phyloP scores from a whole-genome alignment of 2,113 vertebrate genomes.

The Zosterops hypoxanthus region DNA sequence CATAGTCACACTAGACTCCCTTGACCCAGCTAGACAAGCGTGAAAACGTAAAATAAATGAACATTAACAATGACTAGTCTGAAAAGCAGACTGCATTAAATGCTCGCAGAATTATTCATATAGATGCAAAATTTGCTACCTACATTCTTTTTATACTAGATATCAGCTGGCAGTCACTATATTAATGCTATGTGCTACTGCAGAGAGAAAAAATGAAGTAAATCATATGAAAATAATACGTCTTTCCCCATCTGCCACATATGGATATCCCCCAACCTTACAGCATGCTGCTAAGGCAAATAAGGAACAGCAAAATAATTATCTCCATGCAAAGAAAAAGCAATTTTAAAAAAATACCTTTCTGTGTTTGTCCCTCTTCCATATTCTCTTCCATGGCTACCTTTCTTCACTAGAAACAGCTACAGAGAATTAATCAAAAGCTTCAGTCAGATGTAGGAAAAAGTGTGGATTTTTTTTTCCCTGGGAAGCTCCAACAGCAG shows the following conservation, averaged over 20 bases:
- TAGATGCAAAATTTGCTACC: neutral
- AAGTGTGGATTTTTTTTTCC: conserved; percentile 72
- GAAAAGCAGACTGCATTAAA: conserved; percentile 27
- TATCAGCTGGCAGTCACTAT: neutral
- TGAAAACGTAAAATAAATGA: conserved; percentile 79
- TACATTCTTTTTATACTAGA: neutral
- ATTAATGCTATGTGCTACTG: neutral
- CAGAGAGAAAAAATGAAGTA: neutral
- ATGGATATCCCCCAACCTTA: conserved; percentile 25
- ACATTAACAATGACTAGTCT: conserved; percentile 81
- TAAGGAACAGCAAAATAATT: conserved; percentile 55
- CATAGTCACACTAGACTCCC: conserved; percentile 46
- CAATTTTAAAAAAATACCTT: conserved; percentile 84
- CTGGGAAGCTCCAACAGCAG: conserved; percentile 76
- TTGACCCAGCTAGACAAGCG: conserved; percentile 73
- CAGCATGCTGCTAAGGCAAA: conserved; percentile 63
- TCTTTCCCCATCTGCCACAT: conserved; percentile 22
- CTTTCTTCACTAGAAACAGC: conserved; percentile 74
- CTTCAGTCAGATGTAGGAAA: conserved; percentile 75
- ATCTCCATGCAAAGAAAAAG: conserved; percentile 48
- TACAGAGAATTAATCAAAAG: conserved; percentile 79
- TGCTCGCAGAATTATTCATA: neutral
- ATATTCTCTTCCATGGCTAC: conserved; percentile 97
- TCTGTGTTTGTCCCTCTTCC: conserved; percentile 98
- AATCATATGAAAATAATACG: neutral